Percentiles rank a stretch among this genome's conserved stretches.
Evolutionary conservation across 2,797 vertebrate genomes (phyloP).

Genomic region (Falco peregrinus): DNA sequence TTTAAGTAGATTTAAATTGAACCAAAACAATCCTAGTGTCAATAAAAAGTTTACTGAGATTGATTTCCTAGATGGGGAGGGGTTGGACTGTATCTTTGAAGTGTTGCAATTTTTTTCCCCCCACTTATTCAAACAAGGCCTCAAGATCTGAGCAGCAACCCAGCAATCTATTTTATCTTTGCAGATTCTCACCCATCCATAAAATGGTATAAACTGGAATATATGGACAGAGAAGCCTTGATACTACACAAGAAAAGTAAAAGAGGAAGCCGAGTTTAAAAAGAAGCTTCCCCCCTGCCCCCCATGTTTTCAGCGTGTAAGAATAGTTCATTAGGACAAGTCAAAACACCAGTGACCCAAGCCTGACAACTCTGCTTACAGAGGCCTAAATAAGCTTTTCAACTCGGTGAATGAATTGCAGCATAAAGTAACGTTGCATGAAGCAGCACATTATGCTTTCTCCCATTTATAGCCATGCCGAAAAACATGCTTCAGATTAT

Average conservation of each 20-base stretch:
- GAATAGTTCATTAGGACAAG: neutral
- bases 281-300: neutral
- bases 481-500: neutral
- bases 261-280: neutral
- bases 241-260: neutral
- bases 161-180: neutral
- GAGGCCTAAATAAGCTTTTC: neutral
- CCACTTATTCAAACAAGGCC: neutral
- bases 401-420: neutral
- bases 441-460: neutral
- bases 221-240: neutral
- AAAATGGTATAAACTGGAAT: neutral
- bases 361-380: neutral
- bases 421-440: neutral
- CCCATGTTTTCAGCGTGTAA: neutral
- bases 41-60: neutral
- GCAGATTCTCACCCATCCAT: neutral
- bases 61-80: neutral
- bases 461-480: neutral
- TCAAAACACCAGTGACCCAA: neutral
- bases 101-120: neutral
- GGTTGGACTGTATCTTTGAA: neutral
- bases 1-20: slow-evolving; percentile 1
- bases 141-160: neutral
- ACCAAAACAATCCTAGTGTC: neutral